Evolutionary conservation across 1,140 invertebrate species (phyloP).

Genomic region (Telenomus remus): DNA sequence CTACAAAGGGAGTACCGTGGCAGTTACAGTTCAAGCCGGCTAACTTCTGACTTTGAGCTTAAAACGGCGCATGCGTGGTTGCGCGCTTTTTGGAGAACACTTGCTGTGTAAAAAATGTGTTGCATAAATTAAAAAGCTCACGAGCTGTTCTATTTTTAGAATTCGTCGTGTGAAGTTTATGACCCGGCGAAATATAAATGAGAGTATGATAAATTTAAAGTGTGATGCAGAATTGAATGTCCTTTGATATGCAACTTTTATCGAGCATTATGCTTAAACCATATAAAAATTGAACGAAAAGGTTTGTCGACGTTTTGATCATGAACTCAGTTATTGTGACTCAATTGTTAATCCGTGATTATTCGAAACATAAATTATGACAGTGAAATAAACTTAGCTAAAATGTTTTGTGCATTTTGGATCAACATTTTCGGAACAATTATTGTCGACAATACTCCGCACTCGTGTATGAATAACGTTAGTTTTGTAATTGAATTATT

Average conservation of each 20-base stretch:
- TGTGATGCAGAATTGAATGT: too few relatives aligned
- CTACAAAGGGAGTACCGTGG: constrained; percentile 74
- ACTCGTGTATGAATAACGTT: constrained; percentile 32
- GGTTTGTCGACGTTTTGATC: too few relatives aligned
- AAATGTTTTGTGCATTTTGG: constrained; percentile 35
- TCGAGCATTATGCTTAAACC: too few relatives aligned
- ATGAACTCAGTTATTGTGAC: too few relatives aligned
- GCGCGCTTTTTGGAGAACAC: constrained; percentile 2
- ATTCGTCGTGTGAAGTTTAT: too few relatives aligned
- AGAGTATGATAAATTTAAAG: too few relatives aligned
- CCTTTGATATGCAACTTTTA: too few relatives aligned
- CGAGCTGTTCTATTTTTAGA: too few relatives aligned
- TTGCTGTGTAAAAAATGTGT: constrained; percentile 6
- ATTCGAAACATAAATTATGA: too few relatives aligned
- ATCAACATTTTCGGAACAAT: neutral
- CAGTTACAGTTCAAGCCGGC: constrained; percentile 62
- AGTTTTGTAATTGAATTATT: constrained; percentile 21
- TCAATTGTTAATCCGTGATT: too few relatives aligned
- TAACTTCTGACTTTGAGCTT: constrained; percentile 54
- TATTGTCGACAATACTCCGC: constrained; percentile 25
- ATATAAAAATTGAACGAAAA: too few relatives aligned
- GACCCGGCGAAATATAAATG: too few relatives aligned
- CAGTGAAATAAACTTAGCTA: neutral
- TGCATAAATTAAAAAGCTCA: neutral
- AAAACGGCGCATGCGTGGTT: constrained; percentile 37